phyloP scores from a whole-genome alignment of 2,797 vertebrate genomes.

The Hippoglossus hippoglossus region DNA sequence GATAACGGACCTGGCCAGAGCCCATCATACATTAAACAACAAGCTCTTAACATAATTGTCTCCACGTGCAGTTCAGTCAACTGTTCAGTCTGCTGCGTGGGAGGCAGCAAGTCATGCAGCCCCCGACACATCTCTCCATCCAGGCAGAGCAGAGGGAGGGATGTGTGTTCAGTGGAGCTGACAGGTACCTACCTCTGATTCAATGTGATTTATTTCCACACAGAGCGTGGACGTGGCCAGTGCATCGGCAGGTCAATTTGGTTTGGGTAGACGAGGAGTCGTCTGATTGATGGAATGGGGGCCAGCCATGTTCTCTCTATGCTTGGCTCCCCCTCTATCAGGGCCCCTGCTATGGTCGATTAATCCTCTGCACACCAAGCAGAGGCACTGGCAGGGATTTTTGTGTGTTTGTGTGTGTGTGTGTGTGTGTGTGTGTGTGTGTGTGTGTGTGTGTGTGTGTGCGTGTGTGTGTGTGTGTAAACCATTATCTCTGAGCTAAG shows the following conservation, averaged over 20 bases:
- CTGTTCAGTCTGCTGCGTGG: conserved; percentile 44
- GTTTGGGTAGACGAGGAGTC: conserved; percentile 62
- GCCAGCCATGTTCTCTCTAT: conserved; percentile 61
- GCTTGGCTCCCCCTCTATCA: conserved; percentile 65
- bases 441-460: conserved; percentile 2
- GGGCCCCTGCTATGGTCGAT: conserved; percentile 61
- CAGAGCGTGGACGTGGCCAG: conserved; percentile 52
- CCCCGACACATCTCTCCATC: conserved; percentile 36
- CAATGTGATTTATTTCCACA: conserved; percentile 76
- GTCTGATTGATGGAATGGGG: conserved; percentile 72
- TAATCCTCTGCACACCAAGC: conserved; percentile 65
- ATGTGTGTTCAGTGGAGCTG: conserved; percentile 58
- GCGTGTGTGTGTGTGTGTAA: conserved; percentile 6
- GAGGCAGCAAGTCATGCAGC: conserved; percentile 23
- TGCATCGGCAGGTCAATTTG: conserved; percentile 75
- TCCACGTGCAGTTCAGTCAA: conserved; percentile 34
- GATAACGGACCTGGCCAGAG: conserved; percentile 11
- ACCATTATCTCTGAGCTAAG: conserved; percentile 48
- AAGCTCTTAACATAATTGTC: conserved; percentile 36
- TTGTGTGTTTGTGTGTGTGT: neutral
- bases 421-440: neutral
- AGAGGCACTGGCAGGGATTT: conserved; percentile 45
- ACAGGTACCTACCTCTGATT: conserved; percentile 74
- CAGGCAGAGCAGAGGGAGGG: conserved; percentile 32
- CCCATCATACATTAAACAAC: conserved; percentile 9